These are phyloP conservation scores for Pachycephus smyrnensis DNA, from an alignment of 2,888 invertebrate genomes.

Conservation along the genomic window DNA sequence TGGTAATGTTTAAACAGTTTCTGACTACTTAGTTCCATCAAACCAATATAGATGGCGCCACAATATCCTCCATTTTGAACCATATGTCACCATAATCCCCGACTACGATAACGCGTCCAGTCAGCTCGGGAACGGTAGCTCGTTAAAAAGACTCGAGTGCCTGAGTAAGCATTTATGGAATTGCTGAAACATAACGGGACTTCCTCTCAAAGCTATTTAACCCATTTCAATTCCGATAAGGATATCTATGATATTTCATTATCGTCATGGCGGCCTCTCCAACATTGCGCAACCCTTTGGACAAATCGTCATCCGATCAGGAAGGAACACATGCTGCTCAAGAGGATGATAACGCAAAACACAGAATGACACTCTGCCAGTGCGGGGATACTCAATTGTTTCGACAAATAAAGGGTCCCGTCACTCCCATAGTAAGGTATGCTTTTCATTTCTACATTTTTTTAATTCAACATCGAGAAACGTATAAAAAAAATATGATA, in stretches of 20 bases:
- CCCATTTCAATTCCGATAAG: slow-evolving; percentile 8
- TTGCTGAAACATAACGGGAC: neutral
- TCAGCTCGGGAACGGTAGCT: neutral
- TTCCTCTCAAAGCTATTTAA: neutral
- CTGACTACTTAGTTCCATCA: neutral
- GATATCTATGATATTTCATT: slow-evolving; percentile 4
- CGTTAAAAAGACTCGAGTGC: neutral
- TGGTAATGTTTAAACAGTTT: no score
- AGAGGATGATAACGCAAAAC: slow-evolving; percentile 39
- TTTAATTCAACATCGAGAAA: neutral
- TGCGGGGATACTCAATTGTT: slow-evolving; percentile 20
- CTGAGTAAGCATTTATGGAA: neutral
- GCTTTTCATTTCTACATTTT: neutral
- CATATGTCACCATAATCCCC: neutral
- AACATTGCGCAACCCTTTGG: slow-evolving; percentile 3
- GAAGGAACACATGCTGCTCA: slow-evolving; percentile 21
- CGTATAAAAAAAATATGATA: neutral
- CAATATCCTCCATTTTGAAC: neutral
- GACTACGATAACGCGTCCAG: neutral
- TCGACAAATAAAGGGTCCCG: slow-evolving; percentile 23
- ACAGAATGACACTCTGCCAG: slow-evolving; percentile 34
- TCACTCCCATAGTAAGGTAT: neutral
- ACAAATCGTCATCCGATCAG: neutral
- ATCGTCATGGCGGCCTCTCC: neutral
- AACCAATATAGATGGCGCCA: neutral